Evolutionary conservation across 2,113 vertebrate species (phyloP).

Genomic region (Gobiocypris rarus): DNA sequence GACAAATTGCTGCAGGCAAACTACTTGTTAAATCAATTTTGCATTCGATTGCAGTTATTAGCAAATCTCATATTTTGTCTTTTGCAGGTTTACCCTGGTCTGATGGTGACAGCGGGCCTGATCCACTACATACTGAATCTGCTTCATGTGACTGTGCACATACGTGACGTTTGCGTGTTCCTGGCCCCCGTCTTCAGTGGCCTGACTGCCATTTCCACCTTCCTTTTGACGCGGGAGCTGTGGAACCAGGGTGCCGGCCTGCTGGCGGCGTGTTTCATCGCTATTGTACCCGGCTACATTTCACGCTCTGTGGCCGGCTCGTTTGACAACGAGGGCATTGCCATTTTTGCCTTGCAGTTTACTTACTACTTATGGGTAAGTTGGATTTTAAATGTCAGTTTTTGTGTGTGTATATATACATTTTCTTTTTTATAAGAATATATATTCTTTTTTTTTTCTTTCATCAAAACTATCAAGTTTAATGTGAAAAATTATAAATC

Average conservation of each 20-base stretch:
- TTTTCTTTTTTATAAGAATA: too few species aligned
- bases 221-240: slow-evolving; percentile 95
- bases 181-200: slow-evolving; percentile 98
- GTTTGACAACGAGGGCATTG: slow-evolving; percentile 99
- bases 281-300: slow-evolving; percentile 98
- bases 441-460: too few species aligned
- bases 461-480: neutral
- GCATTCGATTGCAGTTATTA: neutral
- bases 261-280: slow-evolving; percentile 98
- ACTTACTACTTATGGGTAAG: slow-evolving; percentile 99
- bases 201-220: slow-evolving; percentile 97
- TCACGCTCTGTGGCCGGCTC: slow-evolving; percentile 98
- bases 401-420: too few species aligned
- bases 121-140: slow-evolving; percentile 98
- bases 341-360: slow-evolving; percentile 99
- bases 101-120: slow-evolving; percentile 98
- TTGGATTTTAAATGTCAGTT: slow-evolving; percentile 30
- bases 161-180: slow-evolving; percentile 97
- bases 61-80: neutral
- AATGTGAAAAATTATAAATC: neutral
- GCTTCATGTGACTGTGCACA: slow-evolving; percentile 95
- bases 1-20: neutral
- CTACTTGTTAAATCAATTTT: neutral
- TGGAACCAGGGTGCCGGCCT: slow-evolving; percentile 98
- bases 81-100: slow-evolving; percentile 93